These are phyloP conservation scores for Listronotus bonariensis DNA, from an alignment of 1,140 invertebrate genomes.

Conservation along the genomic window DNA sequence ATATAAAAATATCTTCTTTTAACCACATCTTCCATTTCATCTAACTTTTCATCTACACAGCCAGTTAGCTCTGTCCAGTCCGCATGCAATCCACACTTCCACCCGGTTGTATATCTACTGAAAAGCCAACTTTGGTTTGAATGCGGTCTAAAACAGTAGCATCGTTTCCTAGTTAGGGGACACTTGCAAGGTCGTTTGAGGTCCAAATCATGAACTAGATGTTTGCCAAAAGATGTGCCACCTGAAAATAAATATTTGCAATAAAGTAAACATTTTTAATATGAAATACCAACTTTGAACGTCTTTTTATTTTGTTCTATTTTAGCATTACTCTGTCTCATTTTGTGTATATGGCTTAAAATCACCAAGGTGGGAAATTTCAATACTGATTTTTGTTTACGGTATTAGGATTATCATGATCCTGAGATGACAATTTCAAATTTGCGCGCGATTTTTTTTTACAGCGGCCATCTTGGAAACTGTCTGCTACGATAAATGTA, in stretches of 20 bases:
- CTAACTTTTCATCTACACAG: constrained; percentile 85
- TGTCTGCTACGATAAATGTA: too few species aligned
- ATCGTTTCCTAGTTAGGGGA: constrained; percentile 80
- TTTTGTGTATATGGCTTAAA: background rate
- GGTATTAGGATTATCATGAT: too few species aligned
- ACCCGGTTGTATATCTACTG: constrained; percentile 97
- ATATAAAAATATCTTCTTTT: constrained; percentile 95
- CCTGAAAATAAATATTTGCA: constrained; percentile 55
- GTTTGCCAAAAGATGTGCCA: constrained; percentile 92
- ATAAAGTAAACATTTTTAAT: background rate
- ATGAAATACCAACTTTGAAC: background rate
- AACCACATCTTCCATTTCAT: constrained; percentile 82
- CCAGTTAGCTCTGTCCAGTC: constrained; percentile 96
- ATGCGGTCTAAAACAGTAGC: constrained; percentile 90
- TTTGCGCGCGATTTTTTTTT: too few species aligned
- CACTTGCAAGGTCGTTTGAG: constrained; percentile 85
- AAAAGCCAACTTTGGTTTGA: constrained; percentile 95
- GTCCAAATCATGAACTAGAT: constrained; percentile 92
- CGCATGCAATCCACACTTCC: constrained; percentile 98
- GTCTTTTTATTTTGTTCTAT: background rate
- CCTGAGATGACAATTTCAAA: too few species aligned
- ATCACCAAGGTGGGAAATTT: too few species aligned
- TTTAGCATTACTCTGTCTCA: background rate
- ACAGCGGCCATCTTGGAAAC: too few species aligned
- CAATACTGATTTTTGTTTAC: too few species aligned